A percentile compares a stretch with the other conserved stretches of the same genome.
These are phyloP conservation scores for Sipha maydis DNA, from an alignment of 2,888 invertebrate genomes.

Conservation along the genomic window DNA sequence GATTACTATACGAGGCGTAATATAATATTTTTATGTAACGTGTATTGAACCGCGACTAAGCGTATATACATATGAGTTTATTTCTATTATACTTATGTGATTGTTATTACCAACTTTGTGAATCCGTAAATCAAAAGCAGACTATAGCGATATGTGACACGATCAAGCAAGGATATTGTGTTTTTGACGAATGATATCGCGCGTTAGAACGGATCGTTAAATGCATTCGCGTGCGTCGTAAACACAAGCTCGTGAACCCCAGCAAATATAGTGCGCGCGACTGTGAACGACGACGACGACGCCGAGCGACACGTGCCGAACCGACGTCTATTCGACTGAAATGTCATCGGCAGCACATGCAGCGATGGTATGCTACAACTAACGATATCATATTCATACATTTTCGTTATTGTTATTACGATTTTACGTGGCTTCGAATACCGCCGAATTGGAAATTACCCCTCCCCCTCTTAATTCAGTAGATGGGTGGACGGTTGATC, in stretches of 20 bases:
- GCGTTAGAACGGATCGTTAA: slow-evolving; percentile 49
- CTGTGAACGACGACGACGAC: too few relatives aligned
- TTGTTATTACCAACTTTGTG: background rate
- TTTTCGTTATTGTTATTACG: background rate
- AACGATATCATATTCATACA: background rate
- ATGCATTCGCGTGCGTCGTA: slow-evolving; percentile 53
- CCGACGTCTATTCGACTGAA: slow-evolving; percentile 40
- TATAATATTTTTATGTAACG: too few relatives aligned
- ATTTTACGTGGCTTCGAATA: background rate
- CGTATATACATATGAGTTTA: background rate
- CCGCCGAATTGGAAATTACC: too few relatives aligned
- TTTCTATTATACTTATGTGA: background rate
- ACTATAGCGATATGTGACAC: background rate
- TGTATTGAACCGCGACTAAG: too few relatives aligned
- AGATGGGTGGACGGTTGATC: too few relatives aligned
- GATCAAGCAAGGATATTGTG: slow-evolving; percentile 1
- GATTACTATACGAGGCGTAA: too few relatives aligned
- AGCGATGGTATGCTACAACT: background rate
- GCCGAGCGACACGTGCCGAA: slow-evolving; percentile 41
- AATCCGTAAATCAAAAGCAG: slow-evolving; percentile 35
- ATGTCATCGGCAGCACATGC: slow-evolving; percentile 48
- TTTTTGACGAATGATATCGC: slow-evolving; percentile 58
- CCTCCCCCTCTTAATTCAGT: too few relatives aligned
- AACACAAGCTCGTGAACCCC: background rate
- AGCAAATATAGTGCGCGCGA: background rate